Conservation (phyloP, 2,113 vertebrate genomes). For the Micronycteris hirsuta region DNA sequence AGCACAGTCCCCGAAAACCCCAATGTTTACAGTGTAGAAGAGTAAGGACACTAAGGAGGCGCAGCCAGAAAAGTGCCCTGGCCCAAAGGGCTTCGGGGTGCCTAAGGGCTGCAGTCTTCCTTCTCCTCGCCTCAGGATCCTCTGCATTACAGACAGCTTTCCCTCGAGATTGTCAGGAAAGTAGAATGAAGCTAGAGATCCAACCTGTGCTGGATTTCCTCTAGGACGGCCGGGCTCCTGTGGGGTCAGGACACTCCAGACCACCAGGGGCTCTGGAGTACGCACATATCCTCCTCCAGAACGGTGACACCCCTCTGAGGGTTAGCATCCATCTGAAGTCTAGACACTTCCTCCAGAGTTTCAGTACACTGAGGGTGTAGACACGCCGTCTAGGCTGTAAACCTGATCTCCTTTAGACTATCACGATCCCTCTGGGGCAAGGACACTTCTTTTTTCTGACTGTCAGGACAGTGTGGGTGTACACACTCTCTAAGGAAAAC, state of each 20-base stretch:
- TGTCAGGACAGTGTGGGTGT: not conserved
- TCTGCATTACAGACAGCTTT: not conserved
- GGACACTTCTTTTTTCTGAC: not conserved
- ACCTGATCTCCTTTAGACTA: not conserved
- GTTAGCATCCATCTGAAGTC: not conserved
- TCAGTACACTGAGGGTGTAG: not conserved
- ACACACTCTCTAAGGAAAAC: not conserved
- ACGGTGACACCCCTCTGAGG: not conserved
- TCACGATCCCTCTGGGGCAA: not conserved
- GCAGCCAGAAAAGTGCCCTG: not conserved
- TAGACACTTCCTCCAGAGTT: not conserved
- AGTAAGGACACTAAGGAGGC: not conserved
- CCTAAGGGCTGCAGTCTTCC: not conserved
- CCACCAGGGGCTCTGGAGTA: not conserved
- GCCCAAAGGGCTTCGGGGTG: not conserved
- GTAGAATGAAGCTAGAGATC: not conserved
- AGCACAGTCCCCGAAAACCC: not conserved
- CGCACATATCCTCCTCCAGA: not conserved
- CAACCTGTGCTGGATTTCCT: not conserved
- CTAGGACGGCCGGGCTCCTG: not conserved
- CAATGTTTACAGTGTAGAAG: not conserved
- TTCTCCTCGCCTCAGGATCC: not conserved
- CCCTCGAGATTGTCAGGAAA: not conserved
- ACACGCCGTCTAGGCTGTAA: not conserved
- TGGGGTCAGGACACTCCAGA: not conserved